Conservation (phyloP, 2,888 invertebrate species). For the Margaritifera margaritifera region DNA sequence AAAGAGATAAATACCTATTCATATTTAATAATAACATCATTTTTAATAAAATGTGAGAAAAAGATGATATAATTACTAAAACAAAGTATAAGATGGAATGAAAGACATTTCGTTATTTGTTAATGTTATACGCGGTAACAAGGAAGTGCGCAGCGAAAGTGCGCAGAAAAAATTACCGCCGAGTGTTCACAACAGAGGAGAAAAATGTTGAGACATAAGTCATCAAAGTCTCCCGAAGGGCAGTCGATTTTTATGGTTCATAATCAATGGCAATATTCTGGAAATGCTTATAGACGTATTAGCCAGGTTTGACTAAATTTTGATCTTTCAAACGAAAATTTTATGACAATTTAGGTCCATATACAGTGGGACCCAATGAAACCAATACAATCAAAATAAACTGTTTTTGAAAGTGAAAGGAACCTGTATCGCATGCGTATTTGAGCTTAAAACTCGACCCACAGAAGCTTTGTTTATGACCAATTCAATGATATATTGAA, state of each 20-base stretch:
- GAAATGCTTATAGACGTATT: conserved; percentile 50
- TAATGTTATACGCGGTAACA: conserved; percentile 15
- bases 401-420: no score
- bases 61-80: no score
- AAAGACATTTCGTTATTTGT: conserved; percentile 10
- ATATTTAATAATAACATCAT: conserved; percentile 13
- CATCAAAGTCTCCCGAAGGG: conserved; percentile 38
- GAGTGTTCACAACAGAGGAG: conserved; percentile 13
- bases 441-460: no score
- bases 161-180: conserved; percentile 48
- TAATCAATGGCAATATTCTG: conserved; percentile 60
- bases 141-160: conserved; percentile 36
- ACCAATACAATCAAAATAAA: no score
- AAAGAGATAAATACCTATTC: not conserved
- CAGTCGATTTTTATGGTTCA: conserved; percentile 53
- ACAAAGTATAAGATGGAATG: no score
- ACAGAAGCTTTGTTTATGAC: no score
- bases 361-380: no score
- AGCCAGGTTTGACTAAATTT: conserved; percentile 48
- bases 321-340: not conserved
- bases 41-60: not conserved
- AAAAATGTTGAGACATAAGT: conserved; percentile 45
- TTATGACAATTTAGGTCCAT: no score
- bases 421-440: no score
- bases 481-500: no score